Percentiles rank a stretch among this genome's conserved stretches.
These are phyloP conservation scores for Beroe ovata DNA, from an alignment of 37 sponge, comb jelly and placozoan genomes.

Conservation along the genomic window DNA sequence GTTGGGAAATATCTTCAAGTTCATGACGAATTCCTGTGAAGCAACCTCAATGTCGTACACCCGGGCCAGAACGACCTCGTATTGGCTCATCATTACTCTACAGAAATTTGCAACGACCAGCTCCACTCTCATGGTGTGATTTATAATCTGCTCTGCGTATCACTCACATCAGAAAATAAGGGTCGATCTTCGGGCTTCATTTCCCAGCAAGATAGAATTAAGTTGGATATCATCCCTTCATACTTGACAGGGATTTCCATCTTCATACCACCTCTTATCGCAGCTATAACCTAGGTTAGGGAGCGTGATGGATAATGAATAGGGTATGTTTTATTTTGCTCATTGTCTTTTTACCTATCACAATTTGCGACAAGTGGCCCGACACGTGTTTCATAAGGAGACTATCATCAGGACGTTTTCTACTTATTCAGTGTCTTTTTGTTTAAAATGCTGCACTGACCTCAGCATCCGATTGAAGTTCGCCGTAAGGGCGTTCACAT, in stretches of 20 bases:
- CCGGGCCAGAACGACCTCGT: background rate
- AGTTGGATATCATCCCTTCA: background rate
- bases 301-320: too few species aligned
- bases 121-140: constrained; percentile 11
- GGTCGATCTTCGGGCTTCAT: background rate
- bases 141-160: background rate
- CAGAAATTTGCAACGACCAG: too few species aligned
- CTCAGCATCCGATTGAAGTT: background rate
- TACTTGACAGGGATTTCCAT: background rate
- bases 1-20: too few species aligned
- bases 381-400: too few species aligned
- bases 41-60: too few species aligned
- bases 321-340: too few species aligned
- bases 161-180: constrained; percentile 3
- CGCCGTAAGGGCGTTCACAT: constrained; percentile 5
- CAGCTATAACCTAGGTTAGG: constrained; percentile 53
- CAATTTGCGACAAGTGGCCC: too few species aligned
- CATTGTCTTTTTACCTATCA: too few species aligned
- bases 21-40: too few species aligned
- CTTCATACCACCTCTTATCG: background rate
- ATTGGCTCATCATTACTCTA: background rate
- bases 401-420: background rate
- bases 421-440: background rate
- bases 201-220: background rate
- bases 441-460: background rate